Base-by-base conservation (phyloP, 2,113 vertebrate genomes). In the Lontra canadensis region DNA sequence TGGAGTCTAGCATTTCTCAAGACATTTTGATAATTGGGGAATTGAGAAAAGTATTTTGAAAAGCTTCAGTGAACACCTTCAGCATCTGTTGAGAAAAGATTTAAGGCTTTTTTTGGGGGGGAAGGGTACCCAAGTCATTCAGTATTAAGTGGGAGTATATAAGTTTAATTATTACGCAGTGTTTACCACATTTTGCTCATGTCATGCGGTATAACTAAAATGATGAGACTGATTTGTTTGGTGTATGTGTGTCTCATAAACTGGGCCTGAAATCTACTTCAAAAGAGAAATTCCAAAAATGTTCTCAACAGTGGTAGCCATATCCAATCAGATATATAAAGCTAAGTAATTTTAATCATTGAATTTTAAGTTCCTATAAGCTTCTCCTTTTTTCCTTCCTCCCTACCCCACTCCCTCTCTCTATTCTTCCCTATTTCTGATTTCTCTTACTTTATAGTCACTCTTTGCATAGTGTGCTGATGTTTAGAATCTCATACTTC, bases 231-330 rank as follows among this genome's bases (percentile, higher is more conserved):
- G n/a, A 61, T 82, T 80, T 34, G 25, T 31, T 83, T 36, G 67
- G 8, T 65, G 13, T 67, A 15, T 67, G 17, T 55, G 0, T 36
- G 36, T 81, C 29, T 92, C 18, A 52, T 71, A 90, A 89, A 93
- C 17, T 67, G 36, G 44, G 59, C 26, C 59, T 79, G 7, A 93
- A 69, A 42, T 79, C 49, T 85, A 10, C 42, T 85, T 89, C n/a
- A 90, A 63, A 71, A 82, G 67, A 59, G 42, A 85, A 84, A 36
- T 96, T 85, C n/a, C 12, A n/a, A 26, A 96, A 96, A 44, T 90
- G 44, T 94, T 87, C 39, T 80, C 73, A 74, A 36, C 18, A 87
- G 1, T 91, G 81, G 44, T 44, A 55, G 25, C 36, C 36, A 74
- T 81, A 74, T 74, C 52, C 61, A 74, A 4, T 57, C 73, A 87